Conservation (phyloP, 2,113 vertebrate genomes). For the Cynoglossus semilaevis region DNA sequence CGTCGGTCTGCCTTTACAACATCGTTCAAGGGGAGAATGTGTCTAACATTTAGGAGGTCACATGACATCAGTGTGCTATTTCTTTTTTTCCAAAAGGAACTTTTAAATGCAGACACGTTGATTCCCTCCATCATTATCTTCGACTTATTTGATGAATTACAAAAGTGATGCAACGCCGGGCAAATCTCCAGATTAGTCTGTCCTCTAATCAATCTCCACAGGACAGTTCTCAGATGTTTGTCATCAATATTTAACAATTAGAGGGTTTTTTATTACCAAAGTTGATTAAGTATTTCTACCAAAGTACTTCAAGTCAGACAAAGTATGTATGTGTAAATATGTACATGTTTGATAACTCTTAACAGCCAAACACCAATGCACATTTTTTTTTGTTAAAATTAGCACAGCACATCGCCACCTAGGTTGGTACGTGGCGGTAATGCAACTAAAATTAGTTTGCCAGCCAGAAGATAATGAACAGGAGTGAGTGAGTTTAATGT, state of each 20-base stretch:
- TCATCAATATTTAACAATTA: conserved; percentile 58
- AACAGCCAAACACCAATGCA: no score
- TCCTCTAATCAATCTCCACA: conserved; percentile 48
- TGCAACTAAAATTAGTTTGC: no score
- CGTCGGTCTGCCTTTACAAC: conserved; percentile 72
- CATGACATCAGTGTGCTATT: not conserved
- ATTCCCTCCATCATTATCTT: conserved; percentile 32
- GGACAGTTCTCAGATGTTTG: conserved; percentile 59
- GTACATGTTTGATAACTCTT: no score
- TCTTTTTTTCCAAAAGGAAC: conserved; percentile 10
- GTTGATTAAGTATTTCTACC: conserved; percentile 10
- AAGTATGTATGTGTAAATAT: no score
- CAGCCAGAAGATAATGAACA: no score
- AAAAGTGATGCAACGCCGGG: conserved; percentile 68
- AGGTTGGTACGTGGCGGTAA: no score
- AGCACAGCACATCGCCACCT: no score
- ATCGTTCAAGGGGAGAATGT: conserved; percentile 70
- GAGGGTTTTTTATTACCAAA: conserved; percentile 20
- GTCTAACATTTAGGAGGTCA: conserved; percentile 40
- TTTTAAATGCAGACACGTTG: conserved; percentile 43
- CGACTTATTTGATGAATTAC: conserved; percentile 54
- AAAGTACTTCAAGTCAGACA: conserved; percentile 41
- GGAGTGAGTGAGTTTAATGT: no score
- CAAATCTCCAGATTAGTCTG: conserved; percentile 70
- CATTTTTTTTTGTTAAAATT: no score